phyloP scores from a whole-genome alignment of 2,888 invertebrate species.

The Pristionchus entomophagus region DNA sequence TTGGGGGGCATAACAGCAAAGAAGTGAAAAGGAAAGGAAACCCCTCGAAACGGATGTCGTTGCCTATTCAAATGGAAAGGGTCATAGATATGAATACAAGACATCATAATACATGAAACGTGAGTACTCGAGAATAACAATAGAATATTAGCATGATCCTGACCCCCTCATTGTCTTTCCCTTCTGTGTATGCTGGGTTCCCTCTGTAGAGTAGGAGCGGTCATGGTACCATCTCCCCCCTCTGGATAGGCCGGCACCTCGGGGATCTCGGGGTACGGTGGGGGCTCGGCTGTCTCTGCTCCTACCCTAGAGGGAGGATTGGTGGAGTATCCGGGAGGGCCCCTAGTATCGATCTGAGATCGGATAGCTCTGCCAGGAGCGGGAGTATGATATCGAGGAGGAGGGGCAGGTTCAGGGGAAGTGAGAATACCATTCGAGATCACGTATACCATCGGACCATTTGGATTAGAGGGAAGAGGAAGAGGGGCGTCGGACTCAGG shows the following conservation, averaged over 20 bases:
- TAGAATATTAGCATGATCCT: neutral
- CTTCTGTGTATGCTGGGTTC: neutral
- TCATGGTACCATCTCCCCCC: conserved; percentile 20
- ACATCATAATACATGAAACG: neutral
- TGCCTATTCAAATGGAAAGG: neutral
- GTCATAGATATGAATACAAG: no score
- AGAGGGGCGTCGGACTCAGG: neutral
- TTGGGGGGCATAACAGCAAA: neutral
- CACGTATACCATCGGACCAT: neutral
- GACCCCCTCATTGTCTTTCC: neutral
- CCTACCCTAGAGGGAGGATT: conserved; percentile 3
- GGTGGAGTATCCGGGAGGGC: neutral
- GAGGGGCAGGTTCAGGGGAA: neutral
- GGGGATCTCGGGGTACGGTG: neutral
- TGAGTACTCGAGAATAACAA: neutral
- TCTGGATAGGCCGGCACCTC: neutral
- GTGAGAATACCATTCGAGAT: conserved; percentile 6
- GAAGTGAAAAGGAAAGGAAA: neutral
- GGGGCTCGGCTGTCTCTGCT: conserved; percentile 15
- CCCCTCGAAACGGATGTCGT: no score
- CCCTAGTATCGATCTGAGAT: neutral
- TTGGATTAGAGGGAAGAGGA: neutral
- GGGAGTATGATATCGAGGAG: neutral
- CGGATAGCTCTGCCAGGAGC: neutral
- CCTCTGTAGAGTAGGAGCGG: no score